Base-by-base conservation (phyloP, 2,797 vertebrate species). In the Moxostoma hubbsi region DNA sequence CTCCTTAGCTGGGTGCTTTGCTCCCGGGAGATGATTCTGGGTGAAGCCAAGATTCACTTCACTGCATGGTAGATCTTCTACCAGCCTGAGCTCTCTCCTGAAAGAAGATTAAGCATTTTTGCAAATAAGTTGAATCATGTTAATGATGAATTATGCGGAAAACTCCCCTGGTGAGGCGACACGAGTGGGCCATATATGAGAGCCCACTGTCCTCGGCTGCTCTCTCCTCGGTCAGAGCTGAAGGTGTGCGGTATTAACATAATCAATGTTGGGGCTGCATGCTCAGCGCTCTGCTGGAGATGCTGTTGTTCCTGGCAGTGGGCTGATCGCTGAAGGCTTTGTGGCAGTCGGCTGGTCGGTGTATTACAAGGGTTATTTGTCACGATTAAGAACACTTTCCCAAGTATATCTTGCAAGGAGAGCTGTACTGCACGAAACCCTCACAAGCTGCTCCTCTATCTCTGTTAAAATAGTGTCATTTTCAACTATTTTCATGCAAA, bases 81-180 rank as follows among this genome's bases (percentile, higher is more conserved):
- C 73, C 75, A 46, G 18, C 66, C 43, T 18, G 58, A 50, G 36
- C 73, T 50, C 79, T 74, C 76, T 84, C 80, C 79, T 85, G 75
- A 75, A 75, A 66, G 83, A 83, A 82, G 84, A 88, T 89, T 82
- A 88, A 81, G 75, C 71, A 43, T 84, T 71, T 83, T 86, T 71
- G 75, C 78, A 86, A 83, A 85, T 80, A 81, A 85, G 84, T 87
- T 82, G 82, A 71, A 81, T 85, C 63, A 81, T 84, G 81, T 85
- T 84, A 84, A 85, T 82, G 85, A 83, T 82, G 73, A 87, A 83
- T 87, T 85, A 83, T 75, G 81, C 69, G 78, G 73, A 82, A 83
- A 69, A 80, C 77, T 86, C 81, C 83, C 86, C 76, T 83, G 82
- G 82, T 80, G 75, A 72, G 68, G 59, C 58, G 54, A 69, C 80